Conservation (phyloP, 53 echinoderm and acorn worm species). For the Temnopleurus reevesii region DNA sequence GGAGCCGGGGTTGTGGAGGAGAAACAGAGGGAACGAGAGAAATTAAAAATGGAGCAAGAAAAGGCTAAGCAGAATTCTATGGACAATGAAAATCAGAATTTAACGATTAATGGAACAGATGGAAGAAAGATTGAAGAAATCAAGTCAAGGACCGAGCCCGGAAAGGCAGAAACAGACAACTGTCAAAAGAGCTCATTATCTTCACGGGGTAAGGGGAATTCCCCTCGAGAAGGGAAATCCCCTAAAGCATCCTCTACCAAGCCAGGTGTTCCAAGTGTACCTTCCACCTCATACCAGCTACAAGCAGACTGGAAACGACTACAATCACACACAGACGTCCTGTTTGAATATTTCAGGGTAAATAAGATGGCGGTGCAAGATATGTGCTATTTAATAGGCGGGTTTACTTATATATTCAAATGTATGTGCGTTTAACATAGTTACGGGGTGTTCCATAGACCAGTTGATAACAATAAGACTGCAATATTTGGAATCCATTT, state of each 20-base stretch:
- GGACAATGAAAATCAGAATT: neutral
- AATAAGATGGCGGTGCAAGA: neutral
- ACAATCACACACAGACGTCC: conserved; percentile 64
- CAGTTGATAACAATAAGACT: too few relatives aligned
- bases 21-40: conserved; percentile 19
- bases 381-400: too few relatives aligned
- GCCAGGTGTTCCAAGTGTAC: conserved; percentile 66
- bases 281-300: conserved; percentile 82
- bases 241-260: neutral
- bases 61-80: neutral
- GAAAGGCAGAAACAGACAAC: neutral
- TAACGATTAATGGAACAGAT: neutral
- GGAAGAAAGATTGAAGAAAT: conserved; percentile 30
- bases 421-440: too few relatives aligned
- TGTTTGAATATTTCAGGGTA: conserved; percentile 96
- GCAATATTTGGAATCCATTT: too few relatives aligned
- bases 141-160: conserved; percentile 10
- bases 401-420: too few relatives aligned
- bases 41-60: neutral
- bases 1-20: conserved; percentile 56
- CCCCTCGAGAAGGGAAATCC: conserved; percentile 3
- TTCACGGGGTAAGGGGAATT: neutral
- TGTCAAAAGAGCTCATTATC: neutral
- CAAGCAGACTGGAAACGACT: conserved; percentile 84
- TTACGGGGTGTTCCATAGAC: too few relatives aligned